phyloP scores from a whole-genome alignment of 2,888 invertebrate genomes.

The Dryococelus australis region DNA sequence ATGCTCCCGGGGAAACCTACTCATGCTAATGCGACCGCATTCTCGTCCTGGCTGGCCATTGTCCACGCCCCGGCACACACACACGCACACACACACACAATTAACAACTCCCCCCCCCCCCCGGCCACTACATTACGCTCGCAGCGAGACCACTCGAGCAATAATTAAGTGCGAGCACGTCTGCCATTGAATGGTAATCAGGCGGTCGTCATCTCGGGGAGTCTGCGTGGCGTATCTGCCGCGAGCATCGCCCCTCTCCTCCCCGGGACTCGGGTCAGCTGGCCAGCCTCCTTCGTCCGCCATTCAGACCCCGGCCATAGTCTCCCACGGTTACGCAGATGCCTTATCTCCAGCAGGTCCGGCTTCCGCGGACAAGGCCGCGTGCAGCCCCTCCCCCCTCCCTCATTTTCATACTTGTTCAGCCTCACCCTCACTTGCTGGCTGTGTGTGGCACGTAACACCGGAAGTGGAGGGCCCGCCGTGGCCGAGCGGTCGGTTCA shows the following conservation, averaged over 20 bases:
- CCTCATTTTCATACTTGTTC: too few relatives aligned
- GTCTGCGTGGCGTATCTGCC: background rate
- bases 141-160: background rate
- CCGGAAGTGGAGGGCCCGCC: too few relatives aligned
- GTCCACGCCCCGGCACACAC: background rate
- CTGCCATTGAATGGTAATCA: conserved; percentile 1
- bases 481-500: too few relatives aligned
- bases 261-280: too few relatives aligned
- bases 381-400: too few relatives aligned
- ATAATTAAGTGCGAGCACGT: conserved; percentile 11
- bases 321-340: background rate
- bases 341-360: background rate
- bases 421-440: too few relatives aligned
- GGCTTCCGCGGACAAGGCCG: too few relatives aligned
- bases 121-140: too few relatives aligned
- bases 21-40: conserved; percentile 11
- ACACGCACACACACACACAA: background rate
- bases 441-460: too few relatives aligned
- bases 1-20: background rate
- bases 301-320: background rate
- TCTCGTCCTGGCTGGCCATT: background rate
- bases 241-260: background rate
- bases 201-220: background rate
- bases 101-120: background rate
- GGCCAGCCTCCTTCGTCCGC: too few relatives aligned